These are phyloP conservation scores for Drosophila guanche DNA, from an alignment of 1,140 invertebrate genomes.

Conservation along the genomic window DNA sequence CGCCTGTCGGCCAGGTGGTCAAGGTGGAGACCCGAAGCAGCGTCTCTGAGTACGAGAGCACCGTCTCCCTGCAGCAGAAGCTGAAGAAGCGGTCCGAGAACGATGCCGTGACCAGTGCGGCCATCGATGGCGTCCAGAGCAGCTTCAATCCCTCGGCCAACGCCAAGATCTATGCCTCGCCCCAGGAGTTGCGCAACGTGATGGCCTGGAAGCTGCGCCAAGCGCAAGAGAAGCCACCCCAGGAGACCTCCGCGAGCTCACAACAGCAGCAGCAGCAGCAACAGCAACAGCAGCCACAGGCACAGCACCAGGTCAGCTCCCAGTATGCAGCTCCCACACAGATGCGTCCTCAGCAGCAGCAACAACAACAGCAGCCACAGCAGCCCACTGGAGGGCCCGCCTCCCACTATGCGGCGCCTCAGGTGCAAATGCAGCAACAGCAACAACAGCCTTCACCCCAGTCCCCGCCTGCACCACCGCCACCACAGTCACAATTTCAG, in stretches of 20 bases:
- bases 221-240: constrained; percentile 56
- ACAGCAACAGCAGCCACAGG: constrained; percentile 86
- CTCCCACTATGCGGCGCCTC: constrained; percentile 70
- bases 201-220: constrained; percentile 87
- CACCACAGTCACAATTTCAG: constrained; percentile 87
- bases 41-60: constrained; percentile 82
- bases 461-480: constrained; percentile 53
- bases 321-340: constrained; percentile 82
- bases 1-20: constrained; percentile 89
- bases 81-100: constrained; percentile 75
- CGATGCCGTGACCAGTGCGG: constrained; percentile 73
- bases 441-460: constrained; percentile 43
- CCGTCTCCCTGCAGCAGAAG: constrained; percentile 78
- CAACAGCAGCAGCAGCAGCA: constrained; percentile 85
- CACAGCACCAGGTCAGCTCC: constrained; percentile 42
- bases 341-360: constrained; percentile 93
- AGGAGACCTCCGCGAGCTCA: constrained; percentile 80
- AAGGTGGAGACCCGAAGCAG: constrained; percentile 87
- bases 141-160: constrained; percentile 92
- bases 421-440: constrained; percentile 51
- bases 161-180: constrained; percentile 94
- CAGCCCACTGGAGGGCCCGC: constrained; percentile 3
- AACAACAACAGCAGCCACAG: constrained; percentile 88
- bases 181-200: constrained; percentile 91
- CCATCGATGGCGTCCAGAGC: constrained; percentile 87